Evolutionary conservation across 2,797 vertebrate genomes (phyloP).

Genomic region (Dryobates pubescens): DNA sequence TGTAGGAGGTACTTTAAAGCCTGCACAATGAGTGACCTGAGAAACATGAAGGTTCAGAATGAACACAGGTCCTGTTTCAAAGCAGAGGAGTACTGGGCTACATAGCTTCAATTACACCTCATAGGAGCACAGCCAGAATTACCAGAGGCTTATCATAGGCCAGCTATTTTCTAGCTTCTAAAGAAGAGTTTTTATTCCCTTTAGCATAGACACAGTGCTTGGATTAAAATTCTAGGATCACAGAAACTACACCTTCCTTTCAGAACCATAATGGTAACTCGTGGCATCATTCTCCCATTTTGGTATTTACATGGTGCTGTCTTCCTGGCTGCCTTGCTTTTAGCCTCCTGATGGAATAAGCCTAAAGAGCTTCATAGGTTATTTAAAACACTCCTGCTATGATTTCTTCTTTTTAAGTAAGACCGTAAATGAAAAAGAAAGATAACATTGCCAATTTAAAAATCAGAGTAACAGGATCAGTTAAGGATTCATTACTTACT

Average conservation of each 20-base stretch:
- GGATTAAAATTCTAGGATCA: neutral
- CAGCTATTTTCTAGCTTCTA: neutral
- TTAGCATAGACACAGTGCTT: neutral
- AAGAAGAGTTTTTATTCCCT: neutral
- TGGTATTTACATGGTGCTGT: neutral
- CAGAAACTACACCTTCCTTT: neutral
- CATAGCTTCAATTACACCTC: neutral
- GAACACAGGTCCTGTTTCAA: neutral
- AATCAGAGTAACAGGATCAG: neutral
- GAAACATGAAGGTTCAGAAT: neutral
- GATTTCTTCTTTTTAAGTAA: neutral
- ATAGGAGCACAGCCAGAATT: neutral
- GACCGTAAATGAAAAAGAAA: neutral
- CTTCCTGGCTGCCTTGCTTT: neutral
- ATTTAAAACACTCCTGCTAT: neutral
- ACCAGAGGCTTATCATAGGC: neutral
- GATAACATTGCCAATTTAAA: neutral
- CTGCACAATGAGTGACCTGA: neutral
- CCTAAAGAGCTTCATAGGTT: neutral
- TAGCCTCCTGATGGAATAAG: neutral
- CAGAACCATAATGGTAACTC: neutral
- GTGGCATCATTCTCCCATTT: neutral
- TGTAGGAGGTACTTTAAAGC: neutral
- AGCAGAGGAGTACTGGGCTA: neutral
- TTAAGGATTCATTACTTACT: slow-evolving; percentile 17